These are phyloP conservation scores for Drosophila quinaria DNA, from an alignment of 2,888 invertebrate genomes.

Conservation along the genomic window DNA sequence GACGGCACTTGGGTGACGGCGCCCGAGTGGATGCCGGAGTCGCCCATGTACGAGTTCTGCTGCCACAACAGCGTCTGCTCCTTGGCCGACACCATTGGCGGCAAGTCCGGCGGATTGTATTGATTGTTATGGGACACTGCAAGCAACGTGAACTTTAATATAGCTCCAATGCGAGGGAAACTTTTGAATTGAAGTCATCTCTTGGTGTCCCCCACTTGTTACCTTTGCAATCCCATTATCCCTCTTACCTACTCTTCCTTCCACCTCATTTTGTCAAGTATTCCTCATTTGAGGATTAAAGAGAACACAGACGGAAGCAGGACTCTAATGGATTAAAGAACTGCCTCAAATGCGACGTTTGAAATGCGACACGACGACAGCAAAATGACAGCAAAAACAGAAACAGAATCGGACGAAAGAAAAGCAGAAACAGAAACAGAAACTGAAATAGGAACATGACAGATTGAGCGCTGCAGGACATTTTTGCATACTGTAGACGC, in stretches of 20 bases:
- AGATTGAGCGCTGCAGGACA: constrained; percentile 68
- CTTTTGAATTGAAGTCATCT: background rate
- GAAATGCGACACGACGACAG: constrained; percentile 52
- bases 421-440: constrained; percentile 24
- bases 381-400: constrained; percentile 35
- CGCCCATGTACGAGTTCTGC: constrained; percentile 96
- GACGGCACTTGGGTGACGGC: constrained; percentile 98
- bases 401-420: constrained; percentile 8
- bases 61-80: constrained; percentile 98
- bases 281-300: constrained; percentile 42
- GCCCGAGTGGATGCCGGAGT: constrained; percentile 98
- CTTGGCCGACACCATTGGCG: constrained; percentile 93
- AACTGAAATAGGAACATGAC: constrained; percentile 57
- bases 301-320: constrained; percentile 18
- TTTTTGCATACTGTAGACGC: constrained; percentile 41
- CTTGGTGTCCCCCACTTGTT: background rate
- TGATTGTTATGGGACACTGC: constrained; percentile 94
- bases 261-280: constrained; percentile 7
- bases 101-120: constrained; percentile 93
- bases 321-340: constrained; percentile 51
- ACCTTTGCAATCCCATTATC: constrained; percentile 1
- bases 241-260: background rate
- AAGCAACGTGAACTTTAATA: constrained; percentile 32
- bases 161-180: background rate
- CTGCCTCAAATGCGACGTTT: constrained; percentile 32